Conservation (phyloP, 2,797 vertebrate genomes). For the Notoglanidium macrostoma region DNA sequence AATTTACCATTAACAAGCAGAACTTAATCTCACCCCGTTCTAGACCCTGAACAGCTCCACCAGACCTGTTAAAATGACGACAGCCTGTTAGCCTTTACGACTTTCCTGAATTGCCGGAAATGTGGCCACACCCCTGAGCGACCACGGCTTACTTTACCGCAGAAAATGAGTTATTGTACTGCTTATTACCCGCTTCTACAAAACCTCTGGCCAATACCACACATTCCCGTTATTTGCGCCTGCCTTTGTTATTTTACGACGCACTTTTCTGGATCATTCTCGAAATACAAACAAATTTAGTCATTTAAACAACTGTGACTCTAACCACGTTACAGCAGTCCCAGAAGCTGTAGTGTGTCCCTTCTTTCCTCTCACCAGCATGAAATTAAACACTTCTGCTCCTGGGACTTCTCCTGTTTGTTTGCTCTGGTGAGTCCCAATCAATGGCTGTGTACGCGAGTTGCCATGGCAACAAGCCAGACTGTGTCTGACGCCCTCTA, state of each 20-base stretch:
- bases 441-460: too few relatives aligned
- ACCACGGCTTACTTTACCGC: too few relatives aligned
- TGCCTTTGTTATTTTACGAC: background rate
- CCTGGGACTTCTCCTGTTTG: too few relatives aligned
- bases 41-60: background rate
- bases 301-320: background rate
- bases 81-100: too few relatives aligned
- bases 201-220: background rate
- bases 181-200: background rate
- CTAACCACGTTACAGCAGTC: too few relatives aligned
- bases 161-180: too few relatives aligned
- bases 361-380: too few relatives aligned
- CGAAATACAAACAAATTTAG: background rate
- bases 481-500: too few relatives aligned
- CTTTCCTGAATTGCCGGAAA: background rate
- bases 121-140: background rate
- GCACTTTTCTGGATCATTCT: background rate
- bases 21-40: background rate
- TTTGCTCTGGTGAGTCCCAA: too few relatives aligned
- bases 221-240: background rate
- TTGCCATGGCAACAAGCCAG: too few relatives aligned
- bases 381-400: too few relatives aligned
- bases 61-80: background rate
- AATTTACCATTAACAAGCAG: background rate
- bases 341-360: too few relatives aligned